Evolutionary conservation across 2,113 vertebrate genomes (phyloP), one percentile per base, ranked within the genome.

Genomic region (Vulpes ferrilata): DNA sequence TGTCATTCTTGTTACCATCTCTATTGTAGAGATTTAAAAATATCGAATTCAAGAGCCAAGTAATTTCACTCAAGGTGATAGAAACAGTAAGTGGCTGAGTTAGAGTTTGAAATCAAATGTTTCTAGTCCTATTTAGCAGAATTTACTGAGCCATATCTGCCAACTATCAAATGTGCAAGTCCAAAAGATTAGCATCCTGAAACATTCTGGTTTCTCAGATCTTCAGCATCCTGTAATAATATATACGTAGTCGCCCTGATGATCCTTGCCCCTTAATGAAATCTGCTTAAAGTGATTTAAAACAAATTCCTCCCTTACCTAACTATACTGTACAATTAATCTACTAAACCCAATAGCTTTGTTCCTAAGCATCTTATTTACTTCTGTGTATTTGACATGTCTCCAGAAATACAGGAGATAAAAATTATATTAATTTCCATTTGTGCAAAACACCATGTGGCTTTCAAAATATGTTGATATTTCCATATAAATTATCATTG

Each of bases 71-170:
- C 32, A 43, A 85, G n/a, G n/a, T 74, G 5, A 55, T 30, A 87
- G 20, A 82, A 10, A 87, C 43, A 51, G 30, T 19, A 60, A 76
- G 43, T 86, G 51, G 11, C 32, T 59, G 57, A 84, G 11, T 73
- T 74, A 76, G n/a, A 95, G 78, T 83, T 79, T 71, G 43, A 94
- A 96, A 88, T 11, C n/a, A 93, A 57, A 64, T 69, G 3, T 84
- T 96, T 88, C 30, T 79, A 71, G 55, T 32, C 93, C 48, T 90
- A 13, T 67, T 76, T 67, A 69, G 43, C 76, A 69, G 32, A 60
- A 74, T 60, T 15, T 55, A 74, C 59, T 67, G 90, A 67, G 51
- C 7, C 48, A 22, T 73, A 85, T 73, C 8, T 65, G 35, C 19
- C 30, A 79, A 15, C 55, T 57, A 48, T 16, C 11, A 80, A 65